Percentiles rank a stretch among this genome's conserved stretches.
These are phyloP conservation scores for Astreopora myriophthalma DNA, from an alignment of 64 coral and sea anemone genomes.

Conservation along the genomic window DNA sequence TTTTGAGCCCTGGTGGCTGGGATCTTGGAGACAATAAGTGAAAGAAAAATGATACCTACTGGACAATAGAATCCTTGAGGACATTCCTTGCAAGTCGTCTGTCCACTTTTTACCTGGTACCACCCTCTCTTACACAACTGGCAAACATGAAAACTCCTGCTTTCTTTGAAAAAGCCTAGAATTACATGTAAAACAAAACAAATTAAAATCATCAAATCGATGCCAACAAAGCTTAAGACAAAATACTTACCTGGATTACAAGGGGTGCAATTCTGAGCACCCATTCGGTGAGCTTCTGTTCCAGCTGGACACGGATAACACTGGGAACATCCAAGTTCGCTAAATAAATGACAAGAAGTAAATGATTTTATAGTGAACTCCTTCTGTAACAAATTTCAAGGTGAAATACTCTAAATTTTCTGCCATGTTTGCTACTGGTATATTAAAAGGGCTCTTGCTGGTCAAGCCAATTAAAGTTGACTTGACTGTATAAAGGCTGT, in stretches of 20 bases:
- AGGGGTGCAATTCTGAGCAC: constrained; percentile 43
- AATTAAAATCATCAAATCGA: too few relatives aligned
- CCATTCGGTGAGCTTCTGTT: constrained; percentile 9
- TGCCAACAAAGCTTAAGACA: too few relatives aligned
- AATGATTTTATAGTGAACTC: not conserved
- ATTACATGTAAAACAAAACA: too few relatives aligned
- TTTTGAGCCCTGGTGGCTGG: too few relatives aligned
- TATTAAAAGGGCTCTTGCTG: too few relatives aligned
- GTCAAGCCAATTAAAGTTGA: too few relatives aligned
- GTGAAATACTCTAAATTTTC: too few relatives aligned
- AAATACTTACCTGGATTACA: constrained; percentile 40
- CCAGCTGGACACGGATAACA: constrained; percentile 31
- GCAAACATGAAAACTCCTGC: not conserved
- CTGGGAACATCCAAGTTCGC: not conserved
- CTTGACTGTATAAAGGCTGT: too few relatives aligned
- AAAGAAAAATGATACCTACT: too few relatives aligned
- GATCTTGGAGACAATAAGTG: too few relatives aligned
- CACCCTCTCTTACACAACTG: constrained; percentile 38
- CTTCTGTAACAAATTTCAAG: too few relatives aligned
- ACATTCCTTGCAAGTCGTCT: constrained; percentile 44
- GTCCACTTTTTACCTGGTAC: constrained; percentile 33
- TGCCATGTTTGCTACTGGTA: too few relatives aligned
- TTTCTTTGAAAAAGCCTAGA: constrained; percentile 30
- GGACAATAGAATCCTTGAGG: constrained; percentile 73
- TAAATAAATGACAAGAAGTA: not conserved